A percentile compares a stretch with the other conserved stretches of the same genome.
phyloP scores from a whole-genome alignment of 2,113 vertebrate genomes.

The Gallinago jamesoni region DNA sequence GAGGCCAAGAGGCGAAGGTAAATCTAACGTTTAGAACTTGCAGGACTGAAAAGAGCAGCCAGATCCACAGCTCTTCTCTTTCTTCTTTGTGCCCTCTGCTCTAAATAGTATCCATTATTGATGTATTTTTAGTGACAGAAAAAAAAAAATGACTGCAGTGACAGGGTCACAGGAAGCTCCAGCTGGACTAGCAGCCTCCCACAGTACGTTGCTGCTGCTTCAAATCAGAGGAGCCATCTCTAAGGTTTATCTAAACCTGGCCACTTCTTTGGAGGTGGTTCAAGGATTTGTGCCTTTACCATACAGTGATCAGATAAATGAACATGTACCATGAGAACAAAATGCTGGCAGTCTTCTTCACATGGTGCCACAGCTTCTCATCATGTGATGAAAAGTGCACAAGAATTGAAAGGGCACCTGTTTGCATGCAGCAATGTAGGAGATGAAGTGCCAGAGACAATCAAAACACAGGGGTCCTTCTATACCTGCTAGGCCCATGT shows the following conservation, averaged over 20 bases:
- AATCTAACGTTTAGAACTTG: neutral
- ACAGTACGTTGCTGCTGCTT: neutral
- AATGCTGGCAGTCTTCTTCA: neutral
- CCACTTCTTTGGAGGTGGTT: neutral
- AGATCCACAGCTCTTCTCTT: neutral
- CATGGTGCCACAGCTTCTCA: neutral
- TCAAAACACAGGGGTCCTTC: neutral
- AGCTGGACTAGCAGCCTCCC: neutral
- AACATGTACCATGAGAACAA: neutral
- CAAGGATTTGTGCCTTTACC: neutral
- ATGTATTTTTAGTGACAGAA: neutral
- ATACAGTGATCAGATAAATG: neutral
- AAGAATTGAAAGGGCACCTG: neutral
- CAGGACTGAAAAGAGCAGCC: neutral
- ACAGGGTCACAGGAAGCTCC: neutral
- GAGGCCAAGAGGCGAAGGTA: neutral
- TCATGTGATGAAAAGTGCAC: neutral
- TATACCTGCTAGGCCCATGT: neutral
- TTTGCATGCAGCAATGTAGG: neutral
- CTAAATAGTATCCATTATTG: neutral
- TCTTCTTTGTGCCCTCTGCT: neutral
- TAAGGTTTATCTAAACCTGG: neutral
- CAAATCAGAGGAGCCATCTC: neutral
- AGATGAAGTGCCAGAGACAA: neutral
- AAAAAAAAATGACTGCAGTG: neutral